Conservation (phyloP, 2,797 vertebrate species). For the Glyptemys insculpta region DNA sequence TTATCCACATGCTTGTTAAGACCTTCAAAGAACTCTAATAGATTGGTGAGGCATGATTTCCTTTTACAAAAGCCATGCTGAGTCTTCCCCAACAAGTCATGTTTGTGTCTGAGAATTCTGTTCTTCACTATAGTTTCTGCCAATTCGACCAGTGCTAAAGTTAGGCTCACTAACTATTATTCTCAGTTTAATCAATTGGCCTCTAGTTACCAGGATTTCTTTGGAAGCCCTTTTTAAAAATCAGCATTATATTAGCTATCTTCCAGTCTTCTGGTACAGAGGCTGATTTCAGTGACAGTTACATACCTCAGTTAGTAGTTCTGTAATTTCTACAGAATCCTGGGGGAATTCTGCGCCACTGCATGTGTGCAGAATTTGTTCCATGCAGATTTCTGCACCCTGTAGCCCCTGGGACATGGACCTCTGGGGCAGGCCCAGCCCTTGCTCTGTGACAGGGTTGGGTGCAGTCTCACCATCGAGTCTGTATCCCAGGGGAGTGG, state of each 20-base stretch:
- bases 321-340: too few species aligned
- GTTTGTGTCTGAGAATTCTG: not conserved
- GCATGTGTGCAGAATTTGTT: too few species aligned
- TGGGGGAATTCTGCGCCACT: too few species aligned
- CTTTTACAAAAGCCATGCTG: not conserved
- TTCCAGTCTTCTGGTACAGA: not conserved
- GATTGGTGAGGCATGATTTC: not conserved
- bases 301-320: not conserved
- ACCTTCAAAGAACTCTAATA: not conserved
- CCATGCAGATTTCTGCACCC: too few species aligned
- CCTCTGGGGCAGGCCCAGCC: too few species aligned
- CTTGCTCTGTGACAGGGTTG: too few species aligned
- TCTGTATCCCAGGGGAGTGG: too few species aligned
- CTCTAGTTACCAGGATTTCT: not conserved
- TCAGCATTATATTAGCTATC: not conserved
- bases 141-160: not conserved
- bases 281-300: not conserved
- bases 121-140: not conserved
- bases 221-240: not conserved
- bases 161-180: not conserved
- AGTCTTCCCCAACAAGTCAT: not conserved
- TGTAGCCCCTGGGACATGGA: too few species aligned
- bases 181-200: too few species aligned
- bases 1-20: not conserved
- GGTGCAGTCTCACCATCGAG: too few species aligned